These are phyloP conservation scores for Brachionus rotundiformis DNA, from an alignment of 1,140 invertebrate genomes.

Conservation along the genomic window DNA sequence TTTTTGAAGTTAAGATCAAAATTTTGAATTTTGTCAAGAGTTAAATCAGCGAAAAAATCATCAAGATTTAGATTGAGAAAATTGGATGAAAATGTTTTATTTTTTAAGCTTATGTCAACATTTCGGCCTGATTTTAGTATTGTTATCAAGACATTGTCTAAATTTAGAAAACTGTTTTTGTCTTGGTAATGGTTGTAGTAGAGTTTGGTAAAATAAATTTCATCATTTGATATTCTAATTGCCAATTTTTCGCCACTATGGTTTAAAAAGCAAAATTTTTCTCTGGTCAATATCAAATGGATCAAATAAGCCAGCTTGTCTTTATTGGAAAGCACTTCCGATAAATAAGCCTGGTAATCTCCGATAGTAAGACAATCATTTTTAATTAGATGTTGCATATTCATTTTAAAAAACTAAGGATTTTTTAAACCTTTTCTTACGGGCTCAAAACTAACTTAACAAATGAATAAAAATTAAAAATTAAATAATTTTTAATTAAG, in stretches of 20 bases:
- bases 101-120: not conserved
- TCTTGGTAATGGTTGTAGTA: conserved; percentile 1
- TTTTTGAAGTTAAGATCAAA: conserved; percentile 40
- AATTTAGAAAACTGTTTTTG: not conserved
- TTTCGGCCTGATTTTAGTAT: conserved; percentile 7
- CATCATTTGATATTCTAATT: not conserved
- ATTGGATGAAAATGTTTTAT: conserved; percentile 21
- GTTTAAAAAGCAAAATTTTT: not conserved
- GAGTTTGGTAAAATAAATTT: conserved; percentile 28
- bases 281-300: not conserved
- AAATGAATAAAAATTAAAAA: too few relatives aligned
- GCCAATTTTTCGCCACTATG: not conserved
- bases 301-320: conserved; percentile 15
- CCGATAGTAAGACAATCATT: not conserved
- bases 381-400: not conserved
- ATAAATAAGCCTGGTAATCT: not conserved
- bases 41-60: not conserved
- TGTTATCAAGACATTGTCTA: conserved; percentile 5
- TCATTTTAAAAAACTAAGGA: not conserved
- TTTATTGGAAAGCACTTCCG: not conserved
- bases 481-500: too few relatives aligned
- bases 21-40: not conserved
- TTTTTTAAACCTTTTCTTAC: too few relatives aligned
- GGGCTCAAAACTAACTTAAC: too few relatives aligned
- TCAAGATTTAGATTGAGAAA: not conserved